These are phyloP conservation scores for Ursus arctos DNA, from an alignment of 2,113 vertebrate genomes.

Conservation along the genomic window DNA sequence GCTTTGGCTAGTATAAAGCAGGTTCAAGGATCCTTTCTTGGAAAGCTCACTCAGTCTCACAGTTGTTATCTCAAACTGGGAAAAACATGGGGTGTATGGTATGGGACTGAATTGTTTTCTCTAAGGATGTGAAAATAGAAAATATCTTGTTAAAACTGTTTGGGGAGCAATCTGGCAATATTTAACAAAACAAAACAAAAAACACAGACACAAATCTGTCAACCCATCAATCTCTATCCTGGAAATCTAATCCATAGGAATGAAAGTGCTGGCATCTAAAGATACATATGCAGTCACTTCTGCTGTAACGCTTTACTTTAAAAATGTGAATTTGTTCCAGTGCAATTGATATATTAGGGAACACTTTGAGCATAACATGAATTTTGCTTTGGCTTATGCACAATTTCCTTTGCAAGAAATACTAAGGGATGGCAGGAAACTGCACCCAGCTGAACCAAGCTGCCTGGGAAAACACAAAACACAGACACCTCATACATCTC, in stretches of 20 bases:
- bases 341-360: conserved; percentile 19
- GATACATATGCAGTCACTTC: background rate
- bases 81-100: background rate
- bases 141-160: conserved; percentile 17
- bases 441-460: conserved; percentile 2
- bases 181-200: background rate
- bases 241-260: background rate
- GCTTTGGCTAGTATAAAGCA: background rate
- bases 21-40: background rate
- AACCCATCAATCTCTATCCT: background rate
- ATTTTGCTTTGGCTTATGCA: conserved; percentile 40
- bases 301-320: conserved; percentile 18
- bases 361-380: background rate
- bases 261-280: background rate
- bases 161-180: background rate
- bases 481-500: background rate
- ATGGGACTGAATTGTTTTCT: background rate
- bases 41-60: background rate
- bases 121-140: background rate
- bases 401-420: conserved; percentile 52
- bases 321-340: conserved; percentile 44
- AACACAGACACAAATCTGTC: background rate
- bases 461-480: conserved; percentile 50
- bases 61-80: background rate
- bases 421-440: conserved; percentile 22